Evolutionary conservation across 2,113 vertebrate genomes (phyloP), one percentile per base, ranked within the genome.

Genomic region (Elanoides forficatus): DNA sequence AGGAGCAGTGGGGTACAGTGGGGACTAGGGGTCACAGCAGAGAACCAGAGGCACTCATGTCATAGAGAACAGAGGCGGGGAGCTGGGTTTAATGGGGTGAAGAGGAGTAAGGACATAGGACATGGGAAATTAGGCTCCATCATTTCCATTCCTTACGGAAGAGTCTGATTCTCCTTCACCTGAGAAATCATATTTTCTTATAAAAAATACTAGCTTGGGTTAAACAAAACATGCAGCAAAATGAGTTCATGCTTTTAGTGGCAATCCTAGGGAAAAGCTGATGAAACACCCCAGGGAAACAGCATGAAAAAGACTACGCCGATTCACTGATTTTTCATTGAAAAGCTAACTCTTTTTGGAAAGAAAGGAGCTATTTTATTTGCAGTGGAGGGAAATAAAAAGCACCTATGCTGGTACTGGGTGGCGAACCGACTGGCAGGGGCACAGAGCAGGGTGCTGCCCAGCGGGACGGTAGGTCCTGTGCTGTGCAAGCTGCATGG

Each of bases 61-160:
- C 36, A 38, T 21, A 7, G 30, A 50, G 22, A 63, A 50, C 18
- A 43, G 32, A 70, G 18, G 4, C 0, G 0, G 15, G 15, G n/a
- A 79, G n/a, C 14, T 68, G 67, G 9, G 6, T 12, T 45, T 58
- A 65, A 36, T 8, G 4, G 18, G 70, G 6, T 45, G 10, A 20
- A 76, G 45, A 76, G 23, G 29, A n/a, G 3, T 75, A 34, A 85
- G 26, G 36, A 38, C 13, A 43, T 0, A 60, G 50, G 27, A n/a
- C 45, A 56, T 1, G 4, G 18, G 71, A 82, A 68, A 73, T 58
- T 9, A 63, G 27, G 34, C 7, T 30, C 20, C 15, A 58, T 42
- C 7, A 26, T 68, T 63, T 78, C n/a, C 19, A 26, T 7, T 73
- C 55, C 16, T 30, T 74, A 47, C 17, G 30, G 38, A 83, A 79